Evolutionary conservation across 2,888 invertebrate genomes (phyloP).

Genomic region (Asteroscopus sphinx): DNA sequence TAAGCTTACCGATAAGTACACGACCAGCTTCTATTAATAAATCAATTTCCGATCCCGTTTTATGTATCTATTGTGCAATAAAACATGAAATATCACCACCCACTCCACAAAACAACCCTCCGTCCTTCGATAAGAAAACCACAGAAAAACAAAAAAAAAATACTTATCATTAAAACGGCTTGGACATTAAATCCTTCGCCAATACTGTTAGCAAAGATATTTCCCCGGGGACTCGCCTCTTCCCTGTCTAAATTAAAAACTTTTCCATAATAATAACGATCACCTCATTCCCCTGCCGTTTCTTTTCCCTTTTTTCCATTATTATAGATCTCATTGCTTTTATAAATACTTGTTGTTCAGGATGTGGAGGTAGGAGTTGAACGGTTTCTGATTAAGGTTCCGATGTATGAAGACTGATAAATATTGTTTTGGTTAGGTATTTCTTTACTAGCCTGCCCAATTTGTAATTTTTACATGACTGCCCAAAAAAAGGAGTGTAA

Average conservation of each 20-base stretch:
- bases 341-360: slow-evolving; percentile 23
- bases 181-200: slow-evolving; percentile 50
- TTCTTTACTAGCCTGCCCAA: too few relatives aligned
- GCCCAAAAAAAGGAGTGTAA: too few relatives aligned
- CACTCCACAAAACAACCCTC: slow-evolving; percentile 8
- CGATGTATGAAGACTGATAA: not conserved
- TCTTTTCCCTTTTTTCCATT: slow-evolving; percentile 48
- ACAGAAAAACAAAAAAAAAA: slow-evolving; percentile 45
- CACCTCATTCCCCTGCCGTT: slow-evolving; percentile 31
- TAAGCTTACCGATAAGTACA: too few relatives aligned
- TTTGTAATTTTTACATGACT: too few relatives aligned
- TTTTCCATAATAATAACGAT: slow-evolving; percentile 50
- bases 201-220: slow-evolving; percentile 45
- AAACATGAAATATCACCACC: slow-evolving; percentile 34
- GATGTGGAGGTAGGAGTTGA: slow-evolving; percentile 19
- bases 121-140: slow-evolving; percentile 30
- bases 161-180: slow-evolving; percentile 22
- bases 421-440: too few relatives aligned
- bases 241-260: slow-evolving; percentile 57
- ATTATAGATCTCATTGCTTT: slow-evolving; percentile 50
- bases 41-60: too few relatives aligned
- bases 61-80: not conserved
- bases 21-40: too few relatives aligned
- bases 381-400: not conserved
- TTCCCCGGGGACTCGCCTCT: slow-evolving; percentile 48